These are phyloP conservation scores for Pollenia amentaria DNA, from an alignment of 2,888 invertebrate genomes.

Conservation along the genomic window DNA sequence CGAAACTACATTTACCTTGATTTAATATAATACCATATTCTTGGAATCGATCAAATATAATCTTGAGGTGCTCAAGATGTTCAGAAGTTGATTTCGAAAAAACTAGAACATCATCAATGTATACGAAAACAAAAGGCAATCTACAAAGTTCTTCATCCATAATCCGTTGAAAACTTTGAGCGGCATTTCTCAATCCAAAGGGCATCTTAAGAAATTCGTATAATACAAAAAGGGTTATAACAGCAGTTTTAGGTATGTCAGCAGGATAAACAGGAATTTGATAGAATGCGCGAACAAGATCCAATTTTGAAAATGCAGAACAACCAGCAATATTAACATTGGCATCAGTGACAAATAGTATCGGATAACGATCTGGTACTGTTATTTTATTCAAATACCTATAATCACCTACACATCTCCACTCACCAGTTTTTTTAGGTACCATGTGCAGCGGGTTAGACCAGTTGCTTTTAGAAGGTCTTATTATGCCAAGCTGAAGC, in stretches of 20 bases:
- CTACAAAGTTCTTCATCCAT: background rate
- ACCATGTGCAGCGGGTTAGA: no score
- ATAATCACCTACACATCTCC: background rate
- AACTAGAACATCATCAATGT: slow-evolving; percentile 1
- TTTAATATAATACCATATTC: slow-evolving; percentile 6
- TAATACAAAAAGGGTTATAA: background rate
- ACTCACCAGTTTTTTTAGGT: no score
- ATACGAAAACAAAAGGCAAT: slow-evolving; percentile 20
- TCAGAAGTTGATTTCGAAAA: no score
- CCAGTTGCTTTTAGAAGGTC: background rate
- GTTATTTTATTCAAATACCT: no score
- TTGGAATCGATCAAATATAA: background rate
- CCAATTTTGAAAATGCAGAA: background rate
- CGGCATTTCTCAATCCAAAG: slow-evolving; percentile 3
- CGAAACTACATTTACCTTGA: background rate
- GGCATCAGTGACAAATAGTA: slow-evolving; percentile 13
- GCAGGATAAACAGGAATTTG: slow-evolving; percentile 4
- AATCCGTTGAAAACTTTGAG: background rate
- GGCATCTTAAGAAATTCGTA: slow-evolving; percentile 23
- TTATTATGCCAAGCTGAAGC: background rate
- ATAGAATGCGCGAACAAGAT: background rate
- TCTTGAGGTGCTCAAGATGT: background rate
- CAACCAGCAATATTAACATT: slow-evolving; percentile 31
- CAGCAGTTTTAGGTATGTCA: background rate
- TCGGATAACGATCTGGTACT: slow-evolving; percentile 7